Base-by-base conservation (phyloP, 2,888 invertebrate species). In the Ophonus ardosiacus region DNA sequence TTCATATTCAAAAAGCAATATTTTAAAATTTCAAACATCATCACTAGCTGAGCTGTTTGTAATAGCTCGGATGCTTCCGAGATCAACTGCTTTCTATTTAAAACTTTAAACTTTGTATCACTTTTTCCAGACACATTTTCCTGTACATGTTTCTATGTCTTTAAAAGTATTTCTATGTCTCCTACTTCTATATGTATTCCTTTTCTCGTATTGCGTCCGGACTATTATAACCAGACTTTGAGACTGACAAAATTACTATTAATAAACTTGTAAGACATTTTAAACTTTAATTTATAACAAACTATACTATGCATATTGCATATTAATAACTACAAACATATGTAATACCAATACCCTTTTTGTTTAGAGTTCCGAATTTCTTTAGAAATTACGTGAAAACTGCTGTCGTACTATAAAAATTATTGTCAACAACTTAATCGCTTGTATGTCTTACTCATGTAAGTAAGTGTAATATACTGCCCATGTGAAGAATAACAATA, bases 321-420 rank as follows among this genome's bases (percentile, higher is more conserved):
- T 68, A 38, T 68, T 68, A 68, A 7, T 43, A 38, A 40, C 43
- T 74, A 74, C 71, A n/a, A 51, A 51, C 6, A 8, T 51, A 74
- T 74, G 31, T 31, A 31, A 31, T 31, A 21, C 21, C 21, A 43
- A 71, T 40, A 74, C 21, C 63, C 63, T 6, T 63, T 31, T 74
- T 74, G 71, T 74, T 74, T 74, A 74, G 8, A 74, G 13, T 68
- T 38, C 71, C 71, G 15, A 74, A 43, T 43, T 74, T 17, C 40
- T n/a, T 74, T 43, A 74, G 43, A 43, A 18, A 43, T 74, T 43
- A 43, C 71, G 18, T 57, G 21, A 61, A 78, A 84, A 84, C 84
- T 84, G 84, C 84, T 84, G 84, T 84, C 84, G 84, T 84, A 84
- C 84, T 84, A 84, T 84, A 84, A 84, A 71, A 78, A 65, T 74